Conservation (phyloP, 1,140 invertebrate genomes). For the Hycleus phaleratus region DNA sequence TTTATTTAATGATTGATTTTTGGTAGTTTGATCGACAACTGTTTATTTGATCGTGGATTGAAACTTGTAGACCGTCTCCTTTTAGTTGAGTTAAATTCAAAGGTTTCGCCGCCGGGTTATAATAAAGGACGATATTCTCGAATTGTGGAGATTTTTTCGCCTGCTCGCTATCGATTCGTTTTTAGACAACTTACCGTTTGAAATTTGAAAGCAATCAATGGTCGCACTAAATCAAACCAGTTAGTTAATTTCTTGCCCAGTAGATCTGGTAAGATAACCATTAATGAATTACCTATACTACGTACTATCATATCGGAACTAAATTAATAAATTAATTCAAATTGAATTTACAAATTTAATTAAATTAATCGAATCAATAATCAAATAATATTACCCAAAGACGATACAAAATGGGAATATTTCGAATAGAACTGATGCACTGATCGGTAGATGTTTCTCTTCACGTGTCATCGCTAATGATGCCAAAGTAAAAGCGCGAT, state of each 20-base stretch:
- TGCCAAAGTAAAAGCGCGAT: slow-evolving; percentile 74
- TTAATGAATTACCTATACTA: slow-evolving; percentile 85
- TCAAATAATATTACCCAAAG: slow-evolving; percentile 62
- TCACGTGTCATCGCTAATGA: slow-evolving; percentile 74
- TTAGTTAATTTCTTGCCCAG: slow-evolving; percentile 83
- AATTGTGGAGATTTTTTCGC: too few species aligned
- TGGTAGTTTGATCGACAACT: too few species aligned
- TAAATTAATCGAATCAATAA: background rate
- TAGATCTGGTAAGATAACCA: slow-evolving; percentile 80
- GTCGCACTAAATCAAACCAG: slow-evolving; percentile 83
- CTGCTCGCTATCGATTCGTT: too few species aligned
- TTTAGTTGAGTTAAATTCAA: too few species aligned
- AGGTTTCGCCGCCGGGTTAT: too few species aligned
- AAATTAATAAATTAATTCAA: slow-evolving; percentile 32
- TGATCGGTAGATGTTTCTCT: slow-evolving; percentile 79
- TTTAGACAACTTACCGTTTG: slow-evolving; percentile 63
- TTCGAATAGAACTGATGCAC: slow-evolving; percentile 85
- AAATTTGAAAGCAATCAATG: slow-evolving; percentile 90
- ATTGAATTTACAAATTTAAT: background rate
- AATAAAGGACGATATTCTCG: too few species aligned
- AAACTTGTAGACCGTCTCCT: too few species aligned
- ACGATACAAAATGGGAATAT: slow-evolving; percentile 97
- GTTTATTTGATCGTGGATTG: too few species aligned
- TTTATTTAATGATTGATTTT: too few species aligned
- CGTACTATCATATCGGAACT: slow-evolving; percentile 84